A percentile compares a stretch with the other conserved stretches of the same genome.
Evolutionary conservation across 2,888 invertebrate genomes (phyloP).

Genomic region (Matsumyia berberina): DNA sequence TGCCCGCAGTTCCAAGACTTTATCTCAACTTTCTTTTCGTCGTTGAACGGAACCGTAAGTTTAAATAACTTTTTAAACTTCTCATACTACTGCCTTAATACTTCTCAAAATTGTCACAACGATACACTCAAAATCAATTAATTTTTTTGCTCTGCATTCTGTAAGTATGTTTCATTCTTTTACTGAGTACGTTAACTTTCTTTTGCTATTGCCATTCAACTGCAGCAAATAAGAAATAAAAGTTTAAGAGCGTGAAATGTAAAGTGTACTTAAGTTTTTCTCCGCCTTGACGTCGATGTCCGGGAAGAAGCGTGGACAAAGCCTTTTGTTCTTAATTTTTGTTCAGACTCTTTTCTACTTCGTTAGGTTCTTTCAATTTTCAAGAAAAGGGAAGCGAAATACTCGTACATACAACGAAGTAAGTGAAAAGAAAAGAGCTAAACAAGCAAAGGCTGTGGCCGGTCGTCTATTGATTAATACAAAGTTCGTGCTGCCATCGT

Average conservation of each 20-base stretch:
- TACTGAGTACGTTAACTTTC: no score
- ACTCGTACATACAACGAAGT: no score
- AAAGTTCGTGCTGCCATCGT: neutral
- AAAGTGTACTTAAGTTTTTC: slow-evolving; percentile 21
- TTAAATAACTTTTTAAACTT: no score
- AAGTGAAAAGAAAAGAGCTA: slow-evolving; percentile 13
- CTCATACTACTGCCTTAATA: no score
- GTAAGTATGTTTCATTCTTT: no score
- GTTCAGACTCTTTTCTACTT: slow-evolving; percentile 15
- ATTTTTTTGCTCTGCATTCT: no score
- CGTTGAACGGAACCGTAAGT: no score
- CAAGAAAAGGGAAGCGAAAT: neutral
- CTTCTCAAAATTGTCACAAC: no score
- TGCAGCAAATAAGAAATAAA: neutral
- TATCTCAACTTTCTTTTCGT: no score
- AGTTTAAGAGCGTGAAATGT: slow-evolving; percentile 5
- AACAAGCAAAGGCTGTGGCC: neutral
- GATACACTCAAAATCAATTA: no score
- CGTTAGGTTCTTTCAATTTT: neutral
- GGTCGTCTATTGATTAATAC: neutral
- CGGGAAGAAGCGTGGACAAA: slow-evolving; percentile 5
- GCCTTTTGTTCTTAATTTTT: slow-evolving; percentile 27
- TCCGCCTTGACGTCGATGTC: neutral
- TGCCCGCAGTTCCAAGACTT: no score
- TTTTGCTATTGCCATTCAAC: no score